These are phyloP conservation scores for Tragelaphus oryx DNA, from an alignment of 2,797 vertebrate species.

Conservation along the genomic window DNA sequence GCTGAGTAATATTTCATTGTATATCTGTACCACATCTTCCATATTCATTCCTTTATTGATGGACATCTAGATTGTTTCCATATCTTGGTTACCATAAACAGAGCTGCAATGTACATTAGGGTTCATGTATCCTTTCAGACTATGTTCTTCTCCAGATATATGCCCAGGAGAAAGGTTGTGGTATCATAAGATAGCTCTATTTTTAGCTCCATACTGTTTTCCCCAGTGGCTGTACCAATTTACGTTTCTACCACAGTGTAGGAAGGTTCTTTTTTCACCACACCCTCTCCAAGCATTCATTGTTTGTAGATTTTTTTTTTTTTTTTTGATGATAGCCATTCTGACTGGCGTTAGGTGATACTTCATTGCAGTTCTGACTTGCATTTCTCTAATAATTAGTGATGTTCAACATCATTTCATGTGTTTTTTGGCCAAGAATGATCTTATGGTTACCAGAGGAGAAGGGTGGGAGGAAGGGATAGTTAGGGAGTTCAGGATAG, in stretches of 20 bases:
- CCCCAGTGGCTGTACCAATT: neutral
- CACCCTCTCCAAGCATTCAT: neutral
- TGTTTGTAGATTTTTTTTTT: neutral
- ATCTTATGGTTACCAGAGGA: neutral
- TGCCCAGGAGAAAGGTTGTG: accelerated
- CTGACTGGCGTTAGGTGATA: neutral
- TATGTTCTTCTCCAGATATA: neutral
- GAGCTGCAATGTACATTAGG: neutral
- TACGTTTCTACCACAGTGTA: neutral
- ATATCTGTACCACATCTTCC: neutral
- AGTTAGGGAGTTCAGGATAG: neutral
- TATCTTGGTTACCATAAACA: neutral
- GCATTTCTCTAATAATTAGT: neutral
- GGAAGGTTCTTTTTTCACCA: neutral
- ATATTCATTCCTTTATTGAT: neutral
- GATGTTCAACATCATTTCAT: neutral
- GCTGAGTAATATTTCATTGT: neutral
- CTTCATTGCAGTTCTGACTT: neutral
- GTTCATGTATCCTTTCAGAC: neutral
- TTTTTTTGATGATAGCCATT: neutral
- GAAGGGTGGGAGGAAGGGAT: neutral
- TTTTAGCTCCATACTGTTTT: neutral
- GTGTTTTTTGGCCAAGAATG: neutral
- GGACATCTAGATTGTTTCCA: neutral
- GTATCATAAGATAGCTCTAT: neutral